Conservation (phyloP, 2,888 invertebrate species). For the Phyto melanocephala region DNA sequence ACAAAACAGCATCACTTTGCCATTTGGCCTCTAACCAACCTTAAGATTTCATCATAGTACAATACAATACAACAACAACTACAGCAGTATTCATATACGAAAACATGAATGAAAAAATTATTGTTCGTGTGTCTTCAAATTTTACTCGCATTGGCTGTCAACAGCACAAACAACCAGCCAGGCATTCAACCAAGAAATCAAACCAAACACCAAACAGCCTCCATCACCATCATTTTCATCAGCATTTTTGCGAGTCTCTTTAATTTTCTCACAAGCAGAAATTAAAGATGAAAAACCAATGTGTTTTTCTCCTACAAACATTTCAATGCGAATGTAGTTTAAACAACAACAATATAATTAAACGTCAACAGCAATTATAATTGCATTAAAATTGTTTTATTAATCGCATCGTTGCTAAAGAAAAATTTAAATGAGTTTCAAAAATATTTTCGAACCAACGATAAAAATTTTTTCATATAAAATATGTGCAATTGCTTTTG, state of each 20-base stretch:
- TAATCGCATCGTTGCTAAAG: not conserved
- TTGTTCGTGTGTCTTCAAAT: conserved; percentile 12
- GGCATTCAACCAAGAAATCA: not conserved
- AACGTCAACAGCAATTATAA: conserved; percentile 37
- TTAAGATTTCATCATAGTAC: conserved; percentile 59
- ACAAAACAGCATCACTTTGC: conserved; percentile 53
- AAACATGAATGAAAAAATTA: conserved; percentile 45
- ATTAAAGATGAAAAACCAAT: not conserved
- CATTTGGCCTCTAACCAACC: conserved; percentile 64
- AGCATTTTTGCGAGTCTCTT: not conserved
- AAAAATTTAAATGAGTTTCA: not conserved
- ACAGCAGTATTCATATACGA: no score
- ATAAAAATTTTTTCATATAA: no score
- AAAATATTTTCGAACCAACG: no score
- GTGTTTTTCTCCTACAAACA: not conserved
- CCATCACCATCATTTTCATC: conserved; percentile 9
- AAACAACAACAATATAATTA: not conserved
- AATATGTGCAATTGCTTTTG: no score
- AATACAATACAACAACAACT: not conserved
- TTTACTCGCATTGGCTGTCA: not conserved
- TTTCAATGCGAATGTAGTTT: not conserved
- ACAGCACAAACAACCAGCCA: conserved; percentile 10
- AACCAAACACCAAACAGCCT: not conserved
- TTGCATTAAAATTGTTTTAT: conserved; percentile 24
- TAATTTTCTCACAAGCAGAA: conserved; percentile 22